A percentile compares a stretch with the other conserved stretches of the same genome.
These are phyloP conservation scores for Mellilla xanthometata DNA, from an alignment of 2,888 invertebrate genomes.

Conservation along the genomic window DNA sequence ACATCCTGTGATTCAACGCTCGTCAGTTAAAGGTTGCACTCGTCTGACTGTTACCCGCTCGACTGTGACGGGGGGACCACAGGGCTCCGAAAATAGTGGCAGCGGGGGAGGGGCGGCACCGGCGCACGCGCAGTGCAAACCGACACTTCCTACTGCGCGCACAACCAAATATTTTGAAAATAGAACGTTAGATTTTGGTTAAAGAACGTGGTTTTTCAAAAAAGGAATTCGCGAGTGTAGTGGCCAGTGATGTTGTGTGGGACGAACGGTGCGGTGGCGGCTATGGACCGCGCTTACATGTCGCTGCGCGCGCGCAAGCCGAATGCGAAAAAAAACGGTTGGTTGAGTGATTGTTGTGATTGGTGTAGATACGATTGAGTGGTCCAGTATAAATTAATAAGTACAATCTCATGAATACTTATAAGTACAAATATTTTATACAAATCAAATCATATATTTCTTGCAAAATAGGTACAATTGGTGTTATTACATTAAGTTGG, in stretches of 20 bases:
- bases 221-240: constrained; percentile 10
- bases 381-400: too few relatives aligned
- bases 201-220: constrained; percentile 3
- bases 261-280: constrained; percentile 68
- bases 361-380: too few relatives aligned
- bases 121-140: constrained; percentile 52
- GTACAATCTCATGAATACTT: too few relatives aligned
- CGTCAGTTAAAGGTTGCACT: constrained; percentile 6
- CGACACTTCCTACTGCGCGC: constrained; percentile 40
- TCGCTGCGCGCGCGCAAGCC: constrained; percentile 78
- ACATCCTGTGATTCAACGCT: constrained; percentile 20
- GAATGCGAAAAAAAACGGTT: constrained; percentile 62
- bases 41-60: constrained; percentile 18
- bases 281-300: constrained; percentile 80
- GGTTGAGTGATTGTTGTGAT: constrained; percentile 31
- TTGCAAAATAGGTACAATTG: too few relatives aligned
- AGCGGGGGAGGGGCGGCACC: constrained; percentile 40
- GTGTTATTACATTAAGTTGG: too few relatives aligned
- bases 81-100: constrained; percentile 66
- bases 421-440: too few relatives aligned
- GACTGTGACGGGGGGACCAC: constrained; percentile 42
- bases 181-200: constrained; percentile 1
- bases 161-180: constrained; percentile 4
- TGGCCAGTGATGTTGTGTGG: constrained; percentile 65
- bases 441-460: too few relatives aligned